Evolutionary conservation across 35 echinoderm and acorn worm species (phyloP).

Genomic region (Eucidaris tribuloides): DNA sequence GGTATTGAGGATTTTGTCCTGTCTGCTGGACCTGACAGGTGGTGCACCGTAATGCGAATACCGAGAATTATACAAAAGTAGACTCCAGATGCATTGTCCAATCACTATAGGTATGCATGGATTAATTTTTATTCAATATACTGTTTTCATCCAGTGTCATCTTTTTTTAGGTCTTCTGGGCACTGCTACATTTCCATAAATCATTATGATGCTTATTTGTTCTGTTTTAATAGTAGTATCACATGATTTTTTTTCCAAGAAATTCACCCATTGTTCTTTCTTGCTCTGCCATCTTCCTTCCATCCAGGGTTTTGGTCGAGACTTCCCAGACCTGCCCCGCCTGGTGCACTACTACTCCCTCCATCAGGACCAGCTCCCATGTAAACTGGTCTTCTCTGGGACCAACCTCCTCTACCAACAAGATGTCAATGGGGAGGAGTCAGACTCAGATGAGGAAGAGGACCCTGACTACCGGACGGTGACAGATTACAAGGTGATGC

Average conservation of each 20-base stretch:
- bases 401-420: conserved; percentile 81
- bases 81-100: no score
- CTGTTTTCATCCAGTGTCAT: no score
- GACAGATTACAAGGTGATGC: conserved; percentile 85
- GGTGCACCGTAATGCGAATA: no score
- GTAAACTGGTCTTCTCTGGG: conserved; percentile 76
- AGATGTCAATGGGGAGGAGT: conserved; percentile 46
- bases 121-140: no score
- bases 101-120: no score
- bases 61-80: no score
- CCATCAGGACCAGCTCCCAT: conserved; percentile 87
- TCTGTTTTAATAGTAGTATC: no score
- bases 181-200: no score
- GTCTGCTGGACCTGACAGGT: no score
- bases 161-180: no score
- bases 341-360: conserved; percentile 90
- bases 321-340: conserved; percentile 85
- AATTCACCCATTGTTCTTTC: background rate
- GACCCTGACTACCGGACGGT: conserved; percentile 80
- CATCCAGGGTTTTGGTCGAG: conserved; percentile 88
- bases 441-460: conserved; percentile 47
- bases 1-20: no score
- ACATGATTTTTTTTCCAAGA: background rate
- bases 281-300: background rate
- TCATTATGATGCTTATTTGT: no score